Percentiles rank a stretch among this genome's conserved stretches.
Conservation (phyloP, 64 coral and sea anemone species). For the Astreopora myriophthalma region DNA sequence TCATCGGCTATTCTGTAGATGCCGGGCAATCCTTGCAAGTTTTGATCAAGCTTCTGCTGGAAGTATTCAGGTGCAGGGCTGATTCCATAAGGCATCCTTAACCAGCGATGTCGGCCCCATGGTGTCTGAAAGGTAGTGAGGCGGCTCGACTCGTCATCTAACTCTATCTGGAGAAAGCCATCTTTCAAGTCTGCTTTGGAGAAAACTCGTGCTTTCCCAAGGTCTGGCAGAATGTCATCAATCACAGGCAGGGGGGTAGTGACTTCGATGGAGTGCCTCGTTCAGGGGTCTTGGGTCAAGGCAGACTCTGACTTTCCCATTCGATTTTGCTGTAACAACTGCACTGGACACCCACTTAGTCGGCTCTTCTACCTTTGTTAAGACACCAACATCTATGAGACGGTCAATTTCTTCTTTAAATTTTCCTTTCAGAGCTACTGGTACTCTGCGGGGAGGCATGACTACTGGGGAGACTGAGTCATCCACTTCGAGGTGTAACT, state of each 20-base stretch:
- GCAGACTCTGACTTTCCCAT: constrained; percentile 13
- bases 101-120: too few species aligned
- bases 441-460: not conserved
- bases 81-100: too few species aligned
- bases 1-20: not conserved
- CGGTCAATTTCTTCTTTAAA: too few species aligned
- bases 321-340: not conserved
- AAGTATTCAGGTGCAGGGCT: too few species aligned
- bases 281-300: not conserved
- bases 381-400: too few species aligned
- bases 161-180: not conserved
- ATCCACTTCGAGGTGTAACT: too few species aligned
- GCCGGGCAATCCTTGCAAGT: too few species aligned
- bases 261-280: not conserved
- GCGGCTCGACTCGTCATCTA: too few species aligned
- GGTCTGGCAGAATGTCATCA: not conserved
- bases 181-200: constrained; percentile 27
- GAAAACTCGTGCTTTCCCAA: constrained; percentile 31
- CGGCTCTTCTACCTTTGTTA: not conserved
- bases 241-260: not conserved
- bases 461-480: not conserved
- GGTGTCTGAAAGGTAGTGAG: too few species aligned
- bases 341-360: constrained; percentile 31
- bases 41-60: too few species aligned
- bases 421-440: not conserved